These are phyloP conservation scores for Octodon degus DNA, from an alignment of 2,113 vertebrate species.

Conservation along the genomic window DNA sequence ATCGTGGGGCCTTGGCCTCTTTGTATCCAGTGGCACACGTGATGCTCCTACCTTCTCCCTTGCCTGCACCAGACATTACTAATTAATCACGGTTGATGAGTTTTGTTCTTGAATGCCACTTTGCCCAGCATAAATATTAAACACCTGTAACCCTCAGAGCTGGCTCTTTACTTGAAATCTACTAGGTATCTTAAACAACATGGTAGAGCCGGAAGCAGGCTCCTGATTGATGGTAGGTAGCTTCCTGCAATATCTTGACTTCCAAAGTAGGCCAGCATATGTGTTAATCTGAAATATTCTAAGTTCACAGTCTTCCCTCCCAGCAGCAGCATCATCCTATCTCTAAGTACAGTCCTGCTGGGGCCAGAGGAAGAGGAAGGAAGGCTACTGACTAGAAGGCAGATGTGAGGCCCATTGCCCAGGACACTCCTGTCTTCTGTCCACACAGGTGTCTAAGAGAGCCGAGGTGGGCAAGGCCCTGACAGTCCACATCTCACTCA, in stretches of 20 bases:
- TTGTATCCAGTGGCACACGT: background rate
- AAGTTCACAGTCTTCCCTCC: background rate
- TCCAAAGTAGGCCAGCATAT: background rate
- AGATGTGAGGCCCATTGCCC: background rate
- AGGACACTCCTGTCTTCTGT: background rate
- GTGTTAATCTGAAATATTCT: background rate
- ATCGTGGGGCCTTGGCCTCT: background rate
- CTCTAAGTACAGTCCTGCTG: background rate
- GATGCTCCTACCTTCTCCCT: background rate
- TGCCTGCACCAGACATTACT: conserved; percentile 3
- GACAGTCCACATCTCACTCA: conserved; percentile 64
- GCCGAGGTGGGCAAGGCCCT: conserved; percentile 66
- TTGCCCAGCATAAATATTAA: background rate
- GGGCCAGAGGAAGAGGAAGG: background rate
- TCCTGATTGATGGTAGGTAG: background rate
- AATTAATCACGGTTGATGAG: background rate
- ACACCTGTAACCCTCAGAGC: background rate
- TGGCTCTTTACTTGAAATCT: background rate
- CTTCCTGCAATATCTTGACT: background rate
- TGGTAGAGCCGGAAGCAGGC: background rate
- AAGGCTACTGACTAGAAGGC: background rate
- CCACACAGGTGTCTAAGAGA: conserved; percentile 62
- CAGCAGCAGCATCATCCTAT: background rate
- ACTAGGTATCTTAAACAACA: background rate
- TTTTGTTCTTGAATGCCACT: background rate